Base-by-base conservation (phyloP, 2,113 vertebrate species). In the Columba livia region DNA sequence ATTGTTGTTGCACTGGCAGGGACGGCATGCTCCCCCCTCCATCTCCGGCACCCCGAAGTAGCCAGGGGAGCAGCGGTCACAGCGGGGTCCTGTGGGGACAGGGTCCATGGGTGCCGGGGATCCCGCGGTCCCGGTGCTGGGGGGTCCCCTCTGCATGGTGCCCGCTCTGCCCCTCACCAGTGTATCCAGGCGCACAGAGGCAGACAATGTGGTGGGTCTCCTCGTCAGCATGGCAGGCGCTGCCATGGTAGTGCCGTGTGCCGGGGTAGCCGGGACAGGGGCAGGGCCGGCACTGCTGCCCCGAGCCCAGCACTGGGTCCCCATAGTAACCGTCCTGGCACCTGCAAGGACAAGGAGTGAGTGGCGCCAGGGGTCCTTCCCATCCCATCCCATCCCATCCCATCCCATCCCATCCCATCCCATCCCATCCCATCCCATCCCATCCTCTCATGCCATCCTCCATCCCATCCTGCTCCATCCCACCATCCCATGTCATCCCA, bases 1-100 rank as follows among this genome's bases (percentile, higher is more conserved):
- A 97, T 99, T 99, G 74, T 98, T 97, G 66, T 98, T 99, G 97
- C 98, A 99, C 64, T 98, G 97, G 80, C 99, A 99, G 5, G 98
- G 98, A 11, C 95, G 88, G 89, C 98, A 99, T 21, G 50, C 93
- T 0, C 98, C 98, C 0, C 98, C 98, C 6, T 95, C 90, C 25
- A 73, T 94, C 85, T 98, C 97, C 0, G 98, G 98, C 15, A 79
- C 90, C 34, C 99, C 99, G 2, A 98, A 99, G 95, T 98, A 98
- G 79, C 98, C 98, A 0, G 98, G 97, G 56, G 98, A 98, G 47
- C 98, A 99, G 66, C 14, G 95, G 90, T 99, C 98, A n/a, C 99
- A 99, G 87, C 97, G 98, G 9, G 97, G 75, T 24, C 99, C 98
- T 99, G 44, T 1, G 3, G 36, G 73, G 61, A 61, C 20, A 8